phyloP scores from a whole-genome alignment of 2,113 vertebrate species.

The Mugil cephalus region DNA sequence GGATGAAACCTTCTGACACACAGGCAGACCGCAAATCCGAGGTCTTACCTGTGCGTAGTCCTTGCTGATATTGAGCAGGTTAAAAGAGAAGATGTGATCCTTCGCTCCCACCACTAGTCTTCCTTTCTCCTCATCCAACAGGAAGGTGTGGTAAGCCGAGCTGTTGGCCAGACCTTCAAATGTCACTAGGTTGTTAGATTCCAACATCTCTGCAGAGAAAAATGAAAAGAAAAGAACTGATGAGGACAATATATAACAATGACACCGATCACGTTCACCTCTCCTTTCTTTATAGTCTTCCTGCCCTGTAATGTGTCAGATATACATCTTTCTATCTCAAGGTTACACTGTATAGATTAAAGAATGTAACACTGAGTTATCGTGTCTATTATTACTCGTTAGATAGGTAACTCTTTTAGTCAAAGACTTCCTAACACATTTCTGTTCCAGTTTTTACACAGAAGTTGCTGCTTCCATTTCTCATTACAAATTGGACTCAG shows the following conservation, averaged over 20 bases:
- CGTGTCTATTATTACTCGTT: background rate
- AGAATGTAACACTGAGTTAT: background rate
- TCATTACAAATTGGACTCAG: slow-evolving; percentile 13
- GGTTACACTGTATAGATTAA: background rate
- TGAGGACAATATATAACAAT: slow-evolving; percentile 30
- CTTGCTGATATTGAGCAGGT: slow-evolving; percentile 94
- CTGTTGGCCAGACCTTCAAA: slow-evolving; percentile 94
- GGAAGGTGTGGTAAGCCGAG: slow-evolving; percentile 96
- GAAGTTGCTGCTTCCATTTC: slow-evolving; percentile 5
- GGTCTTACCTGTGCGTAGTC: slow-evolving; percentile 91
- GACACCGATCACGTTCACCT: slow-evolving; percentile 10
- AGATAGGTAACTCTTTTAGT: too few species aligned
- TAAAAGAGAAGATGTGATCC: slow-evolving; percentile 98
- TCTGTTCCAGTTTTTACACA: background rate
- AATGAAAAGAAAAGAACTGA: slow-evolving; percentile 29
- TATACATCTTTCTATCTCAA: background rate
- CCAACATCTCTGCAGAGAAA: slow-evolving; percentile 93
- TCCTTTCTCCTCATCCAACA: slow-evolving; percentile 95
- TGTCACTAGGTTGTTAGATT: slow-evolving; percentile 93
- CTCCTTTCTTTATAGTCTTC: slow-evolving; percentile 5
- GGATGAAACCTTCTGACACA: slow-evolving; percentile 12
- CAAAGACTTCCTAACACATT: background rate
- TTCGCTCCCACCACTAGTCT: slow-evolving; percentile 96
- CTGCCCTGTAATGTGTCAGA: slow-evolving; percentile 13
- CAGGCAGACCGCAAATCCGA: slow-evolving; percentile 5